Evolutionary conservation across 2,888 invertebrate genomes (phyloP).

Genomic region (Nomada fucata): DNA sequence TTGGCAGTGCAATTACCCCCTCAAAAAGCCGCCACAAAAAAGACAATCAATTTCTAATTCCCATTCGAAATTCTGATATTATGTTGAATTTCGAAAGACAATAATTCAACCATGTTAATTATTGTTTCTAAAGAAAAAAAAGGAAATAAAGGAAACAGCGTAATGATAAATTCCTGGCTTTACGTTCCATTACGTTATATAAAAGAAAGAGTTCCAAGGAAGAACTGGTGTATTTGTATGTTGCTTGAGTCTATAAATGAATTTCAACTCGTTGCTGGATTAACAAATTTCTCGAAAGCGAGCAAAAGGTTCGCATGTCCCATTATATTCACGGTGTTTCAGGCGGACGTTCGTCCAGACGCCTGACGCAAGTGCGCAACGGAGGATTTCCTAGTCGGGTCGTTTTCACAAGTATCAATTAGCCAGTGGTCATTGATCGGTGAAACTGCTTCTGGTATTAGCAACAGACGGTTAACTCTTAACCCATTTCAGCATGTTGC

Average conservation of each 20-base stretch:
- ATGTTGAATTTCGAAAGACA: too few relatives aligned
- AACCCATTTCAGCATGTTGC: slow-evolving; percentile 69
- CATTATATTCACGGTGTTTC: slow-evolving; percentile 15
- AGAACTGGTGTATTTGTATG: neutral
- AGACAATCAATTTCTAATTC: too few relatives aligned
- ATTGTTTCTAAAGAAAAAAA: too few relatives aligned
- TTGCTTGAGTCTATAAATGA: neutral
- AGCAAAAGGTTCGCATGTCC: slow-evolving; percentile 54
- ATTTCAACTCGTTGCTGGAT: slow-evolving; percentile 3
- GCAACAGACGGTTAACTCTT: slow-evolving; percentile 71
- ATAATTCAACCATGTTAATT: too few relatives aligned
- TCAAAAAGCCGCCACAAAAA: neutral
- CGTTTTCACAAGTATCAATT: slow-evolving; percentile 78
- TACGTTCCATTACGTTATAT: neutral
- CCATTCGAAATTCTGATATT: too few relatives aligned
- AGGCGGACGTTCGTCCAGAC: slow-evolving; percentile 31
- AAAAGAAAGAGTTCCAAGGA: neutral
- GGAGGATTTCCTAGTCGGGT: slow-evolving; percentile 57
- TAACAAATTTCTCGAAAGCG: slow-evolving; percentile 48
- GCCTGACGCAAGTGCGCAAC: slow-evolving; percentile 37
- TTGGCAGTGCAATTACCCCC: neutral
- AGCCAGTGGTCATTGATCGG: slow-evolving; percentile 75
- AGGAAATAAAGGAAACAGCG: neutral
- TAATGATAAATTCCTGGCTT: too few relatives aligned
- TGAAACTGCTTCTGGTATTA: slow-evolving; percentile 76